Conservation (phyloP, 64 coral and sea anemone species). For the Stichodactyla helianthus region DNA sequence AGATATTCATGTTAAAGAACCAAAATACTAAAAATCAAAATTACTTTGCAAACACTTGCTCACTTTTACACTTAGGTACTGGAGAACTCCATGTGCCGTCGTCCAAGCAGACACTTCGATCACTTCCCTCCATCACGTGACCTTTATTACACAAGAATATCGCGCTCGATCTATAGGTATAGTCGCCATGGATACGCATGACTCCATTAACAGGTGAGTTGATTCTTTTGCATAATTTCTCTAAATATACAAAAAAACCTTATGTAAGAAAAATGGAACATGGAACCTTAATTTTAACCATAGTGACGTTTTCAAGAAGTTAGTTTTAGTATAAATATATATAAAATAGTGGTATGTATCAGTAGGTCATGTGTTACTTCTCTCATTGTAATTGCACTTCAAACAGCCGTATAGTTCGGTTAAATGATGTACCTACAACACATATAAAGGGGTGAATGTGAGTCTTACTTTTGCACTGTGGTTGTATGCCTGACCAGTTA, state of each 20-base stretch:
- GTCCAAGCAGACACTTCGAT: slow-evolving; percentile 27
- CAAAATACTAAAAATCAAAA: not conserved
- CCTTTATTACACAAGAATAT: slow-evolving; percentile 36
- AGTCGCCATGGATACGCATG: not conserved
- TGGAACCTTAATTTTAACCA: not conserved
- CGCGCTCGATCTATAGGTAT: not conserved
- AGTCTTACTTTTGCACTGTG: slow-evolving; percentile 44
- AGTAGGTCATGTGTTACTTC: too few species aligned
- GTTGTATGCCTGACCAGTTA: slow-evolving; percentile 52
- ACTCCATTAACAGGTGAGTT: not conserved
- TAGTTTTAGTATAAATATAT: too few species aligned
- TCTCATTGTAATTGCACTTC: too few species aligned
- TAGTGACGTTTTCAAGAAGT: too few species aligned
- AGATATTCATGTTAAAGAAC: not conserved
- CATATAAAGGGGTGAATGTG: too few species aligned
- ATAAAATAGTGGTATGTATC: too few species aligned
- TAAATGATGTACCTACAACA: too few species aligned
- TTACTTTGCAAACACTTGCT: not conserved
- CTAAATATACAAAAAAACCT: not conserved
- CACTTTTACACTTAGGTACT: slow-evolving; percentile 39
- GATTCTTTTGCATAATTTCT: not conserved
- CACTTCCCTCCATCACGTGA: slow-evolving; percentile 47
- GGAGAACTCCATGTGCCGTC: slow-evolving; percentile 61
- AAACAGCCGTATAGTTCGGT: too few species aligned
- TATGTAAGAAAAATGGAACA: not conserved